phyloP scores from a whole-genome alignment of 2,797 vertebrate species.

The Chrysocyon brachyurus region DNA sequence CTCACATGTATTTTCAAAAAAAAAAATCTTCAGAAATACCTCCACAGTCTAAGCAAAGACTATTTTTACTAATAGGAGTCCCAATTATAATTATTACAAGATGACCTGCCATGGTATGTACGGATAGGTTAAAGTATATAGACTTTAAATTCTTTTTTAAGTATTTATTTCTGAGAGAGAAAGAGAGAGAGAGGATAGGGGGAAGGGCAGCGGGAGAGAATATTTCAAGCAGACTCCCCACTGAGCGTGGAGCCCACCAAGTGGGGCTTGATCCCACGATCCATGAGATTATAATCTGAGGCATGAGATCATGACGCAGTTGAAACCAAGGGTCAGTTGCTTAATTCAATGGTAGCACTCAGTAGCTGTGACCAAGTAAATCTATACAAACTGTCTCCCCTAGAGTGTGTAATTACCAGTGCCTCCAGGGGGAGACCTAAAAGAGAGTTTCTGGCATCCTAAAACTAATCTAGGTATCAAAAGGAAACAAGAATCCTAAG shows the following conservation, averaged over 20 bases:
- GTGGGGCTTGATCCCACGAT: background rate
- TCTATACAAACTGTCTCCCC: background rate
- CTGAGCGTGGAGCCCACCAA: background rate
- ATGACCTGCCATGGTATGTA: background rate
- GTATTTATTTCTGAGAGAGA: background rate
- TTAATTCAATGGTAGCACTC: background rate
- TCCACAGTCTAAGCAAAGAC: background rate
- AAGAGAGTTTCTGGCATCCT: background rate
- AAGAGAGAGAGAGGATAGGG: background rate
- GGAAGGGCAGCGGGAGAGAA: background rate
- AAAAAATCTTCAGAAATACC: background rate
- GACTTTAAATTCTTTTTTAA: background rate
- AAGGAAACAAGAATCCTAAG: background rate
- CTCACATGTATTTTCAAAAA: background rate
- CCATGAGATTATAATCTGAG: background rate
- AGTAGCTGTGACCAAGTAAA: background rate
- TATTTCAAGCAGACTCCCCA: background rate
- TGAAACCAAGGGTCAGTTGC: background rate
- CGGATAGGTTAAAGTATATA: background rate
- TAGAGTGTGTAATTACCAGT: background rate
- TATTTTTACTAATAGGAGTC: background rate
- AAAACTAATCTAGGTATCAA: background rate
- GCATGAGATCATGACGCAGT: background rate
- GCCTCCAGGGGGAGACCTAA: accelerated
- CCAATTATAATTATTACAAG: slow-evolving; percentile 43